phyloP scores from a whole-genome alignment of 2,797 vertebrate species.

The Columba guinea region DNA sequence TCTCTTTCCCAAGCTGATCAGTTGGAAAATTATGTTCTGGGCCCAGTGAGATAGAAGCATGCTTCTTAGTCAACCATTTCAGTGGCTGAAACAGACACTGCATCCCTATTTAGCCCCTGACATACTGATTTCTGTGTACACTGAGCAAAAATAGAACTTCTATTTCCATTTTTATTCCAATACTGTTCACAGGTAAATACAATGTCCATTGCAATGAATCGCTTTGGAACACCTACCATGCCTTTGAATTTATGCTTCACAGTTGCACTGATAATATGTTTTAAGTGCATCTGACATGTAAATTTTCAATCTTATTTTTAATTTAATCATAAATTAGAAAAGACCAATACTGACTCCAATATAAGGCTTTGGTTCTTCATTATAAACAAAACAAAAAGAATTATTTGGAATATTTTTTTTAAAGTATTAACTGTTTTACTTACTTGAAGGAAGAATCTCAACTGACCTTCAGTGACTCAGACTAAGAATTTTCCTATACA shows the following conservation, averaged over 20 bases:
- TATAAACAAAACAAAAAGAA: neutral
- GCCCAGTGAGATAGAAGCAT: neutral
- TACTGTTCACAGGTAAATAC: neutral
- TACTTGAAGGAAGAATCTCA: neutral
- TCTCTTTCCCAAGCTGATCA: constrained; percentile 11
- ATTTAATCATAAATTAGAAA: neutral
- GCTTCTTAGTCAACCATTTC: neutral
- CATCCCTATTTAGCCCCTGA: neutral
- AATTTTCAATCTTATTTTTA: neutral
- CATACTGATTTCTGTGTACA: neutral
- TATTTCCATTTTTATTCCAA: neutral
- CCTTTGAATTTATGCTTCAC: neutral
- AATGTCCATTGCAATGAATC: neutral
- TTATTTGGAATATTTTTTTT: neutral
- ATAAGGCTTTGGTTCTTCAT: neutral
- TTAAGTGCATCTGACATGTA: neutral
- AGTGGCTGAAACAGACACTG: neutral
- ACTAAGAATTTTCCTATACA: neutral
- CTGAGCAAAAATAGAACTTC: neutral
- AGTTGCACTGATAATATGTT: neutral
- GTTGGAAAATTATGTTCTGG: neutral
- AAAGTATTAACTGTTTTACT: neutral
- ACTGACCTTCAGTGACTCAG: neutral
- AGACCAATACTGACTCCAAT: fast-evolving
- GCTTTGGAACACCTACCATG: neutral